These are phyloP conservation scores for Macrostomum cliftonense DNA, from an alignment of 2,888 invertebrate genomes.

Conservation along the genomic window DNA sequence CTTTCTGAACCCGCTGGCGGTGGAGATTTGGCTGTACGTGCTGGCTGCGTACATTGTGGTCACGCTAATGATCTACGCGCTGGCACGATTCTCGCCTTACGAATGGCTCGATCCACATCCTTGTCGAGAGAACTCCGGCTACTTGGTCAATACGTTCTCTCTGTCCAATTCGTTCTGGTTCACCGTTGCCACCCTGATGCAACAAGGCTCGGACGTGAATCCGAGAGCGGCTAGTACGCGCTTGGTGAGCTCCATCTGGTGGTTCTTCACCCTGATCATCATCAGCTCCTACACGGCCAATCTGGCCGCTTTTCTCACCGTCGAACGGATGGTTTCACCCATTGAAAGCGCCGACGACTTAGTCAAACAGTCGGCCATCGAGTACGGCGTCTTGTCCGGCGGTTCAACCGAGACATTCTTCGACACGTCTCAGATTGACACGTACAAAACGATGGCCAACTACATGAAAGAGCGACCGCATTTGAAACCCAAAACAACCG, in stretches of 20 bases:
- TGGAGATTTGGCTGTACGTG: slow-evolving; percentile 80
- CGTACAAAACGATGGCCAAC: slow-evolving; percentile 1
- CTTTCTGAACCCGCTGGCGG: slow-evolving; percentile 79
- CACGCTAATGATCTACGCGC: slow-evolving; percentile 77
- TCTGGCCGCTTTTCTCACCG: slow-evolving; percentile 88
- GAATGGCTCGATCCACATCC: slow-evolving; percentile 67
- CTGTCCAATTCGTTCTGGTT: slow-evolving; percentile 38
- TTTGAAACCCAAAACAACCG: slow-evolving; percentile 48
- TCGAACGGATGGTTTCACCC: slow-evolving; percentile 80
- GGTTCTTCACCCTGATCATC: slow-evolving; percentile 96
- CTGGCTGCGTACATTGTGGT: slow-evolving; percentile 83
- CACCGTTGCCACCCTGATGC: slow-evolving; percentile 36
- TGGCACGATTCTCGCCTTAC: slow-evolving; percentile 86
- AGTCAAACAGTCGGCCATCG: slow-evolving; percentile 73
- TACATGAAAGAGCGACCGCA: slow-evolving; percentile 22
- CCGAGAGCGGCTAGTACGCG: slow-evolving; percentile 56
- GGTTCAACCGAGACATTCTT: slow-evolving; percentile 97
- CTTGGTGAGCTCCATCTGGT: slow-evolving; percentile 79
- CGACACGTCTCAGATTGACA: slow-evolving; percentile 44
- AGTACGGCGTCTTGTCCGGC: slow-evolving; percentile 75
- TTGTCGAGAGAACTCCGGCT: slow-evolving; percentile 54
- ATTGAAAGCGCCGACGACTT: slow-evolving; percentile 87
- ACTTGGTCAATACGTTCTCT: slow-evolving; percentile 60
- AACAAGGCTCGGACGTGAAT: slow-evolving; percentile 44
- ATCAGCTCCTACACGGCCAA: slow-evolving; percentile 95